phyloP scores from a whole-genome alignment of 1,140 invertebrate species.

The Spodoptera litura region DNA sequence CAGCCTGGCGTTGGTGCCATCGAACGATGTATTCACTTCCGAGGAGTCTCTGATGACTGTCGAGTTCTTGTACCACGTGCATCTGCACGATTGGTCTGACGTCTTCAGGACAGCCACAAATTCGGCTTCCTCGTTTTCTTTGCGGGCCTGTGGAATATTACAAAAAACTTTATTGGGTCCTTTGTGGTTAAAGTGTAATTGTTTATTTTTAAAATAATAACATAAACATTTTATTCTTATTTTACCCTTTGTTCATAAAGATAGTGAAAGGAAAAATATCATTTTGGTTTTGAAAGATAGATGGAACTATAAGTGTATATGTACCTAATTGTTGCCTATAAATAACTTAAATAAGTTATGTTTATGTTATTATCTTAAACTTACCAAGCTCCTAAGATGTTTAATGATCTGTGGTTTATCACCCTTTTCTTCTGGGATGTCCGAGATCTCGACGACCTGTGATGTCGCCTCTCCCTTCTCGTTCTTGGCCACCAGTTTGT shows the following conservation, averaged over 20 bases:
- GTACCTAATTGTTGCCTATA: no score
- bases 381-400: conserved; percentile 91
- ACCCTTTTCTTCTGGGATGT: conserved; percentile 92
- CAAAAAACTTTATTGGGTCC: neutral
- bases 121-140: conserved; percentile 92
- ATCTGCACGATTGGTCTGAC: conserved; percentile 91
- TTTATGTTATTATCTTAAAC: conserved; percentile 58
- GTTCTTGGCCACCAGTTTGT: conserved; percentile 96
- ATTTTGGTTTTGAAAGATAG: no score
- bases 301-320: no score
- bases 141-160: conserved; percentile 70
- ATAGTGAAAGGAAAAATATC: no score
- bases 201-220: no score
- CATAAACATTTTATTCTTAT: no score
- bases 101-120: conserved; percentile 91
- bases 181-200: no score
- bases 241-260: no score
- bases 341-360: no score
- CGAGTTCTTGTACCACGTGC: conserved; percentile 95
- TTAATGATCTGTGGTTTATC: conserved; percentile 91
- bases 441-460: conserved; percentile 94
- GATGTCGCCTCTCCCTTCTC: conserved; percentile 97
- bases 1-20: conserved; percentile 92
- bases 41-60: conserved; percentile 90
- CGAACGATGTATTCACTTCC: conserved; percentile 90